Base-by-base conservation (phyloP, 1,140 invertebrate species). In the Lasioglossum albipes region DNA sequence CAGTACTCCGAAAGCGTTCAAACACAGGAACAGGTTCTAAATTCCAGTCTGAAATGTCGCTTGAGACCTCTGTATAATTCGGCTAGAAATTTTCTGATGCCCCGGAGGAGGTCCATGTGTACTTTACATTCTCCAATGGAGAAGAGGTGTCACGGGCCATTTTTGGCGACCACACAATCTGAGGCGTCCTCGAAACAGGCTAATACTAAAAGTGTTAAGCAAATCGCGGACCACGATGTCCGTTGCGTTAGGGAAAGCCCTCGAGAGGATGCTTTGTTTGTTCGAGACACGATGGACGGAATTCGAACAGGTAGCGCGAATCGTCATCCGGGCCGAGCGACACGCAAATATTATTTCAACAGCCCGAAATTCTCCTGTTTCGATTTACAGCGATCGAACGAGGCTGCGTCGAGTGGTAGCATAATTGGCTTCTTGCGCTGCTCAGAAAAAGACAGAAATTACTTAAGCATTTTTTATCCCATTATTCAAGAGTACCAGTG, bases 271-370 rank as follows among this genome's bases (percentile, higher is more conserved):
- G n/a, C 22, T 7, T 20, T 74, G 62, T 74, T 74, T 79, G 77
- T 66, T 74, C 70, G 70, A 66, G 52, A 27, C 52, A 42, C 5
- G 70, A 59, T n/a, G n/a, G 27, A 73, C 64, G 62, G 71, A 79
- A 79, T 79, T 79, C 77, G 62, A 49, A 20, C 77, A 79, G 77
- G 77, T 79, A 73, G 70, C 54, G n/a, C 31, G 3, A 31, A 31
- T 42, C n/a, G 45, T 31, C 49, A 20, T 72, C 42, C 16, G 18
- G 18, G 18, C 69, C 41, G 70, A 36, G 54, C 77, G 36, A 31
- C 77, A 1, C 45, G 70, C 45, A 74, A 79, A 79, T 79, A 79
- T 79, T 79, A 52, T 67, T 41, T 79, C 74, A 74, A 64, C 70
- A 18, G 41, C 18, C 71, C 70, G 71, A 79, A 74, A 79, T 66